Evolutionary conservation across 2,888 invertebrate genomes (phyloP), one percentile per base, ranked within the genome.

Genomic region (Aethes cnicana): DNA sequence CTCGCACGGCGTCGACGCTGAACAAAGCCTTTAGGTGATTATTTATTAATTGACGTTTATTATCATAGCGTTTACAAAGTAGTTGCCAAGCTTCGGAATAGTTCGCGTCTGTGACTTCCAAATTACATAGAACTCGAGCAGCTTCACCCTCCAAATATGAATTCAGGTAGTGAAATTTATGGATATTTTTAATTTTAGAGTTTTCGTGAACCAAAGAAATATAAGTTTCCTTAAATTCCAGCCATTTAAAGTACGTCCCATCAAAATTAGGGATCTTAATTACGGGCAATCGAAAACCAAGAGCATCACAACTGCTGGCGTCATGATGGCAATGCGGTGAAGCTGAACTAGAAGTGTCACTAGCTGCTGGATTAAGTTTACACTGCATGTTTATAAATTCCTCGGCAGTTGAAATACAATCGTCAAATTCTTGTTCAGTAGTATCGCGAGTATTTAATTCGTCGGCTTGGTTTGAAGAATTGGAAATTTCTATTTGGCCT

Each of bases 11-110:
- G n/a, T n/a, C n/a, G n/a, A n/a, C n/a, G n/a, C n/a, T n/a, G n/a
- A 53, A 46, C 5, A 57, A 28, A 7, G 55, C 33, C 1, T 49
- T 53, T 12, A 55, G 12, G 37, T 58, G 54, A 16, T 56, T 52
- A 7, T 47, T 47, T 3, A 56, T 48, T 21, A 56, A 25, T 3
- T 35, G 18, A 5, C 35, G 36, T 16, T 48, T 33, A 20, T 54
- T 57, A 36, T 53, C n/a, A n/a, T n/a, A n/a, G n/a, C n/a, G n/a
- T n/a, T n/a, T n/a, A n/a, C n/a, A n/a, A n/a, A n/a, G n/a, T 5
- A 43, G 12, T 6, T 28, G 4, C 58, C 55, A 58, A 2, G 55
- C 55, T 9, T 35, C 9, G 1, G 14, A 12, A 28, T 55, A 58
- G 23, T 55, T 54, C 1, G 16, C 7, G 1, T 42, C 11, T 8